phyloP scores from a whole-genome alignment of 2,797 vertebrate species.

The Trachurus trachurus region DNA sequence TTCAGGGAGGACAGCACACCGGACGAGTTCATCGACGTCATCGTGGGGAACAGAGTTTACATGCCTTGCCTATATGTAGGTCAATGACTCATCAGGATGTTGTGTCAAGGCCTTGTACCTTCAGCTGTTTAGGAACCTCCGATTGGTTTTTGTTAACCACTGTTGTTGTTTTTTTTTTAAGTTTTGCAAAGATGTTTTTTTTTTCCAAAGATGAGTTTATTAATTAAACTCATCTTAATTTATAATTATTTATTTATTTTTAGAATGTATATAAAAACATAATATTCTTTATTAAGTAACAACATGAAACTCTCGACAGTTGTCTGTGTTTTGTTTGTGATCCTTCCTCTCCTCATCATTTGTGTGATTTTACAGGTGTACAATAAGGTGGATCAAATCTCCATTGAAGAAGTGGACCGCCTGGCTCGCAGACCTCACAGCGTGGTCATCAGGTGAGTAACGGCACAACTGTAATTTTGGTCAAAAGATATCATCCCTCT shows the following conservation, averaged over 20 bases:
- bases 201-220: background rate
- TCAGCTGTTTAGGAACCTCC: background rate
- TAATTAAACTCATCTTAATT: too few species aligned
- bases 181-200: background rate
- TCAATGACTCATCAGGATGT: conserved; percentile 24
- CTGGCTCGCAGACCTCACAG: conserved; percentile 93
- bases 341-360: background rate
- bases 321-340: background rate
- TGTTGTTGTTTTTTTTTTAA: background rate
- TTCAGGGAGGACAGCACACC: conserved; percentile 97
- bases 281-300: background rate
- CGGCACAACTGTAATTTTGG: background rate
- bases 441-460: conserved; percentile 93
- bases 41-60: conserved; percentile 97
- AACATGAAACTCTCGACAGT: background rate
- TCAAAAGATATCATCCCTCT: background rate
- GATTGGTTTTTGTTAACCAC: background rate
- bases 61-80: conserved; percentile 98
- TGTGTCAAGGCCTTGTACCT: background rate
- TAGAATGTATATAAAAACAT: background rate
- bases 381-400: conserved; percentile 99
- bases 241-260: background rate
- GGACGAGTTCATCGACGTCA: conserved; percentile 98
- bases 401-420: conserved; percentile 97
- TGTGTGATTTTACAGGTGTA: conserved; percentile 89